Base-by-base conservation (phyloP, 2,113 vertebrate genomes). In the Sebastes schlegelii region DNA sequence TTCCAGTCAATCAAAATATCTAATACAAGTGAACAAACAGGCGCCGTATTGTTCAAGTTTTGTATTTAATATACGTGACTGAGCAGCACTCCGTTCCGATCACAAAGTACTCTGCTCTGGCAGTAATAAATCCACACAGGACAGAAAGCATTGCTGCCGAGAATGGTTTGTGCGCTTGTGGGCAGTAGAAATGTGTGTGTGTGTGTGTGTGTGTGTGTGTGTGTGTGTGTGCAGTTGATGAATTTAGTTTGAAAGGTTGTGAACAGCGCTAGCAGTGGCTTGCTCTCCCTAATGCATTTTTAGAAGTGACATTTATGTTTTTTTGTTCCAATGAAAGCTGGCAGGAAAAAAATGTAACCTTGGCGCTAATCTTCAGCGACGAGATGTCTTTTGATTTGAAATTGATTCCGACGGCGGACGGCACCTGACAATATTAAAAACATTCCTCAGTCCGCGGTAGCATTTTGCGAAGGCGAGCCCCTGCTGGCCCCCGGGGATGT, bases 191-290 rank as follows among this genome's bases (percentile, higher is more conserved):
- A 61, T 71, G 66, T 74, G 77, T 57, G 62, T 45, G 42, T 40
- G 73, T 54, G 77, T 51, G 66, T 54, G 75, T 74, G 71, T 54
- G 64, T 67, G 79, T 49, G 65, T 77, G 66, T 65, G 49, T 58
- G 45, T 57, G 65, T 69, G 60, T 17, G 61, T n/a, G 70, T 23
- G 64, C 19, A 19, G 57, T 54, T 89, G 89, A 90, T 89, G 85
- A 84, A 89, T 89, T 77, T 69, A 68, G 73, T 83, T 84, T 88
- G 81, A 90, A 90, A 87, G 89, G 81, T 70, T 85, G 86, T 26
- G 65, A 82, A 68, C 82, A 70, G 65, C 7, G 26, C 52, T 54
- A 21, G 61, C 71, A 61, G 70, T 60, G 52, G 72, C 73, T 73
- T n/a, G 80, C 76, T 76, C 79, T 82, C 76, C 67, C 82, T 85